Base-by-base conservation (phyloP, 2,797 vertebrate genomes). In the Oophaga sylvatica region DNA sequence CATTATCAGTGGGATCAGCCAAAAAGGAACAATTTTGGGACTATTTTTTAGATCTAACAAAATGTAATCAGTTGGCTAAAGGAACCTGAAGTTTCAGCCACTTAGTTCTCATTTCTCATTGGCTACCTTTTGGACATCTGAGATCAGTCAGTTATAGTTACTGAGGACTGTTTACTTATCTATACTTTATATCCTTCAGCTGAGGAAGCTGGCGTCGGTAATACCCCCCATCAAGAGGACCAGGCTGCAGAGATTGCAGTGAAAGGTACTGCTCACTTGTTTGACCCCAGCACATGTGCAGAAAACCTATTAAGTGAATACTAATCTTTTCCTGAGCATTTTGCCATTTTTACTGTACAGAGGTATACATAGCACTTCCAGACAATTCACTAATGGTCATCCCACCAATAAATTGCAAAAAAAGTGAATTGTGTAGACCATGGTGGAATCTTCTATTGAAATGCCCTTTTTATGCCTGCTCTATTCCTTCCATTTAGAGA, bases 141-240 rank as follows among this genome's bases (percentile, higher is more conserved):
- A 31, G 29, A 59, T 45, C 71, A 80, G 79, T 63, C 20, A 65
- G 10, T 5, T 9, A 22, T 65, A 67, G 20, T 35, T 53, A 65
- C 41, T 41, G 8, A 60, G 35, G 76, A 53, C 80, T n/a, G 41
- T 5, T 83, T 16, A 84, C 65, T 63, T 45, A 71, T 53, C 29
- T 88, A 59, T 15, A 63, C 45, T 80, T 65, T 83, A 65, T 89
- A 19, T 83, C 70, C 93, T 86, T 65, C 92, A 96, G 94, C 94
- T 90, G 95, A 96, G 90, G 94, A 95, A 91, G 94, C 95, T 0
- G 95, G 94, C 0, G 75, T 94, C 7, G 95, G 94, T 89, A 94
- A 95, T 86, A 95, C 94, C 62, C 94, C 94, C 87, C 95, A 48
- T 90, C 91, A 92, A 90, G 95, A 95, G 81, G 95, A 95, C 90